Conservation (phyloP, 2,888 invertebrate genomes). For the Quadroppia sp. region DNA sequence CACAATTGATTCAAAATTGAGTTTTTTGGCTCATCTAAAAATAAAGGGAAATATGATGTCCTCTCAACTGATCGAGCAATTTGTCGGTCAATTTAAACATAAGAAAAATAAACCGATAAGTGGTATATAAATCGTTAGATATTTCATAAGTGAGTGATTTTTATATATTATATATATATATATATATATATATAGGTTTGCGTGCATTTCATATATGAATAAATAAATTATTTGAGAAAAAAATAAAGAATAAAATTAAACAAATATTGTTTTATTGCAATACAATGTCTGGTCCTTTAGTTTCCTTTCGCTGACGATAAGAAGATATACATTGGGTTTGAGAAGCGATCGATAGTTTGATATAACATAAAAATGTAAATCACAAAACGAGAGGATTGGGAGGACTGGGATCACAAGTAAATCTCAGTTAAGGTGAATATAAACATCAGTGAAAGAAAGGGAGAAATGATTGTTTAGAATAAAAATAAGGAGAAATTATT, state of each 20-base stretch:
- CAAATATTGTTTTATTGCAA: not conserved
- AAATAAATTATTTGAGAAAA: not conserved
- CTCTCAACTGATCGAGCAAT: slow-evolving; percentile 9
- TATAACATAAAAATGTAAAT: slow-evolving; percentile 27
- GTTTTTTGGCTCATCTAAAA: not conserved
- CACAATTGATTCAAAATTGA: not conserved
- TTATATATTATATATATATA: not conserved
- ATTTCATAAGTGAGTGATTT: not conserved
- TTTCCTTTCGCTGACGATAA: too few relatives aligned
- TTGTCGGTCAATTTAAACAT: not conserved
- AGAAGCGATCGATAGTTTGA: slow-evolving; percentile 16
- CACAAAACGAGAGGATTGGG: not conserved
- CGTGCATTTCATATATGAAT: slow-evolving; percentile 20
- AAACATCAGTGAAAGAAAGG: not conserved
- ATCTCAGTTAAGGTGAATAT: slow-evolving; percentile 3
- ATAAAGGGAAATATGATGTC: not conserved
- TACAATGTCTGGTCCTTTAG: not conserved
- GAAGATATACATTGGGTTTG: not conserved
- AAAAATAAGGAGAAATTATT: not conserved
- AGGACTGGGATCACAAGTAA: not conserved
- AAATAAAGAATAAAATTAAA: not conserved
- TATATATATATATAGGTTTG: not conserved
- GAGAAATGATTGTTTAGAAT: not conserved
- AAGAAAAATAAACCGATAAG: not conserved
- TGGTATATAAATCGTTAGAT: too few relatives aligned